phyloP scores from a whole-genome alignment of 30 jellyfish, hydroid and myxozoan genomes.

The Sanderia malayensis region DNA sequence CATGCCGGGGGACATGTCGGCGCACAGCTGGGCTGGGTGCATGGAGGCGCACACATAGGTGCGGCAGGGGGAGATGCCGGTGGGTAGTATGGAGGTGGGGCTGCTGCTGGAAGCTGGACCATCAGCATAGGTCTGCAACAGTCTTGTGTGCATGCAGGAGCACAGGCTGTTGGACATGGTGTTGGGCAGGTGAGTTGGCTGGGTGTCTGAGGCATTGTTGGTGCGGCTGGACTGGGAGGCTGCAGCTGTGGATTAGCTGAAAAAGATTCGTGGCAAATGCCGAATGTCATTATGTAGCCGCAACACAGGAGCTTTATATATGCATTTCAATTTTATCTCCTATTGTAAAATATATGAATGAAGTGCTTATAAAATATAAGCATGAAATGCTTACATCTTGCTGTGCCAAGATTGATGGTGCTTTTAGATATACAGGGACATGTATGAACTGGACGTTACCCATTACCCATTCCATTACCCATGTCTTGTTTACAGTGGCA shows the following conservation, averaged over 20 bases:
- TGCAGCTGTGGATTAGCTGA: slow-evolving; percentile 34
- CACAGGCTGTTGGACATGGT: slow-evolving; percentile 84
- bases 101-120: slow-evolving; percentile 53
- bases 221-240: slow-evolving; percentile 27
- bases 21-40: slow-evolving; percentile 78
- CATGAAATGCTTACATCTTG: no score
- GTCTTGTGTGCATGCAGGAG: slow-evolving; percentile 94
- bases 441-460: no score
- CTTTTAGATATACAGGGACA: no score
- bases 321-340: no score
- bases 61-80: slow-evolving; percentile 55
- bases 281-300: no score
- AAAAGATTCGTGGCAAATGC: no score
- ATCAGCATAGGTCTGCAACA: slow-evolving; percentile 80
- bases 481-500: no score
- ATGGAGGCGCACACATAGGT: slow-evolving; percentile 64
- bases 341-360: no score
- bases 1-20: slow-evolving; percentile 88
- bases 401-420: no score
- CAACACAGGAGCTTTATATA: no score
- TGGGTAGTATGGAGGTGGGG: slow-evolving; percentile 78
- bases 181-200: slow-evolving; percentile 69
- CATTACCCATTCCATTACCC: no score
- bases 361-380: no score
- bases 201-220: slow-evolving; percentile 79